phyloP scores from a whole-genome alignment of 1,140 invertebrate species.

The Apolygus lucorum region DNA sequence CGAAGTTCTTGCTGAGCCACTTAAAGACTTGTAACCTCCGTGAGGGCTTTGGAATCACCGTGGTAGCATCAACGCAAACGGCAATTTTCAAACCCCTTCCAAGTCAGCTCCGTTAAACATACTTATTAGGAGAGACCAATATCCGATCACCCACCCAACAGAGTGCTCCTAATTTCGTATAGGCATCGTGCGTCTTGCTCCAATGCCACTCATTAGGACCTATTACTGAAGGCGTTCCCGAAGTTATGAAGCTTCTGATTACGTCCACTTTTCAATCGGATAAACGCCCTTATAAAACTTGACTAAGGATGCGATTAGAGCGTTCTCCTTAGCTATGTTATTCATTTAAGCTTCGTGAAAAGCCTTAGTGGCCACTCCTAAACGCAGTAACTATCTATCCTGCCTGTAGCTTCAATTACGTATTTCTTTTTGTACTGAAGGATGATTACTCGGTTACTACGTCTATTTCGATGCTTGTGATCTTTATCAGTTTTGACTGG shows the following conservation, averaged over 20 bases:
- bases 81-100: not conserved
- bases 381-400: too few relatives aligned
- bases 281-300: slow-evolving; percentile 6
- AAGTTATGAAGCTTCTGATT: slow-evolving; percentile 5
- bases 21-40: not conserved
- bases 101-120: not conserved
- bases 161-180: not conserved
- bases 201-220: slow-evolving; percentile 11
- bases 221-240: not conserved
- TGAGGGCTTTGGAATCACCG: not conserved
- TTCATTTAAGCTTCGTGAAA: not conserved
- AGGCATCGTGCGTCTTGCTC: not conserved
- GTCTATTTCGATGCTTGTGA: too few relatives aligned
- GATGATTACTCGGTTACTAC: too few relatives aligned
- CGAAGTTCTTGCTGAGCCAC: not conserved
- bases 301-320: not conserved
- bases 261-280: slow-evolving; percentile 10
- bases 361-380: too few relatives aligned
- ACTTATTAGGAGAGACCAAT: slow-evolving; percentile 5
- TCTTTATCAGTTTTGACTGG: too few relatives aligned
- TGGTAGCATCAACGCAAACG: slow-evolving; percentile 6
- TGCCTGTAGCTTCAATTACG: too few relatives aligned
- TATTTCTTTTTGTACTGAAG: too few relatives aligned
- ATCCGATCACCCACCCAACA: slow-evolving; percentile 3
- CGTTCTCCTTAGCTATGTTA: not conserved